A percentile compares a stretch with the other conserved stretches of the same genome.
Conservation (phyloP, 2,888 invertebrate species). For the Chironomus riparius region DNA sequence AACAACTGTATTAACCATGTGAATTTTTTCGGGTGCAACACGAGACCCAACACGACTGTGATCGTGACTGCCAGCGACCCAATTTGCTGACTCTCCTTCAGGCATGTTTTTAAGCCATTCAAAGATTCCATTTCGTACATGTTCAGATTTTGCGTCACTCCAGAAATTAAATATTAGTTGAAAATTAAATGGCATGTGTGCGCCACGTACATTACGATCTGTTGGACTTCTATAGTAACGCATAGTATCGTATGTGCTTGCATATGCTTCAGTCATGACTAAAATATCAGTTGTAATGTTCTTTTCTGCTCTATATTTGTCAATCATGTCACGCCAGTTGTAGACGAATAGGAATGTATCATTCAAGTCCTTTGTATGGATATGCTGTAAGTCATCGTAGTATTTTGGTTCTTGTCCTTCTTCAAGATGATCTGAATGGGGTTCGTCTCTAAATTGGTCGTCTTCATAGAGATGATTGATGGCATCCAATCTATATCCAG, state of each 20-base stretch:
- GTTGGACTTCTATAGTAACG: conserved; percentile 48
- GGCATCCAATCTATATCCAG: conserved; percentile 49
- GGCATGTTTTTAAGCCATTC: conserved; percentile 50
- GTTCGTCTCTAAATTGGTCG: conserved; percentile 43
- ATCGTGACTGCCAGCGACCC: conserved; percentile 65
- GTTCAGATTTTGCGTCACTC: conserved; percentile 42
- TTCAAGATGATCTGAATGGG: conserved; percentile 36
- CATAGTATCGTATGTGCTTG: conserved; percentile 45
- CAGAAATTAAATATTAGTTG: conserved; percentile 46
- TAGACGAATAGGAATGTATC: conserved; percentile 45
- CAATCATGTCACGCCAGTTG: conserved; percentile 50
- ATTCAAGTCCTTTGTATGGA: conserved; percentile 51
- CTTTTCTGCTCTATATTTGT: conserved; percentile 39
- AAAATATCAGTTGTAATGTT: conserved; percentile 34
- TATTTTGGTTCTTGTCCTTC: conserved; percentile 41
- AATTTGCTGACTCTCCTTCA: conserved; percentile 46
- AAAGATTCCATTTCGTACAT: conserved; percentile 44
- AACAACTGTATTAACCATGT: conserved; percentile 58
- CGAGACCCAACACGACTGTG: conserved; percentile 51
- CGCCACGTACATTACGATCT: conserved; percentile 42
- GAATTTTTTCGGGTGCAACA: conserved; percentile 54
- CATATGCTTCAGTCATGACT: conserved; percentile 55
- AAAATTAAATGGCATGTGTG: conserved; percentile 55
- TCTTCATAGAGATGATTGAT: conserved; percentile 50
- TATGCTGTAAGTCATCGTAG: conserved; percentile 51